These are phyloP conservation scores for Mechanitis messenoides DNA, from an alignment of 2,888 invertebrate species.

Conservation along the genomic window DNA sequence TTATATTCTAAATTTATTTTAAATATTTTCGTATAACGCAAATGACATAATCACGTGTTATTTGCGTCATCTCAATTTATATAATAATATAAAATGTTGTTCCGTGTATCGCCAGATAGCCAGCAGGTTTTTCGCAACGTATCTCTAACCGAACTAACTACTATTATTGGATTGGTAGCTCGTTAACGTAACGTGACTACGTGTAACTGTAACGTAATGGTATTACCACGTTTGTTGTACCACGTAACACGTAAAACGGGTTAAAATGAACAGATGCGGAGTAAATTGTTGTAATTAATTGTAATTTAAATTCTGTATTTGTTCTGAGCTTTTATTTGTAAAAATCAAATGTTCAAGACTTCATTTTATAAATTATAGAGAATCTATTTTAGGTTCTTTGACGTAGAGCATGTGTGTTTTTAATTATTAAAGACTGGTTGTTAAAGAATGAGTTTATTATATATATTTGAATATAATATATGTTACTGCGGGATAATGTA, in stretches of 20 bases:
- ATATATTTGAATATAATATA: no score
- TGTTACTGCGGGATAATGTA: no score
- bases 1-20: no score
- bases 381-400: no score
- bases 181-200: constrained; percentile 45
- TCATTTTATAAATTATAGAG: no score
- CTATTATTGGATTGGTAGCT: constrained; percentile 39
- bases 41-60: no score
- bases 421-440: no score
- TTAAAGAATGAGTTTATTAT: no score
- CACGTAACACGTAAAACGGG: constrained; percentile 6
- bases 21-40: no score
- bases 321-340: constrained; percentile 8
- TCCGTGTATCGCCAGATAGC: not conserved
- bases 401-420: no score
- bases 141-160: constrained; percentile 28
- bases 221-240: constrained; percentile 9
- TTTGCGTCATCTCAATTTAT: no score
- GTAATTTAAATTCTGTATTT: not conserved
- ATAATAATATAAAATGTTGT: not conserved
- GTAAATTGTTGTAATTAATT: not conserved
- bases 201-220: constrained; percentile 38
- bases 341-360: not conserved
- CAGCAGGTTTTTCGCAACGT: constrained; percentile 11
- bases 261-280: constrained; percentile 2